A percentile compares a stretch with the other conserved stretches of the same genome.
These are phyloP conservation scores for Temnothorax nylanderi DNA, from an alignment of 1,140 invertebrate species.

Conservation along the genomic window DNA sequence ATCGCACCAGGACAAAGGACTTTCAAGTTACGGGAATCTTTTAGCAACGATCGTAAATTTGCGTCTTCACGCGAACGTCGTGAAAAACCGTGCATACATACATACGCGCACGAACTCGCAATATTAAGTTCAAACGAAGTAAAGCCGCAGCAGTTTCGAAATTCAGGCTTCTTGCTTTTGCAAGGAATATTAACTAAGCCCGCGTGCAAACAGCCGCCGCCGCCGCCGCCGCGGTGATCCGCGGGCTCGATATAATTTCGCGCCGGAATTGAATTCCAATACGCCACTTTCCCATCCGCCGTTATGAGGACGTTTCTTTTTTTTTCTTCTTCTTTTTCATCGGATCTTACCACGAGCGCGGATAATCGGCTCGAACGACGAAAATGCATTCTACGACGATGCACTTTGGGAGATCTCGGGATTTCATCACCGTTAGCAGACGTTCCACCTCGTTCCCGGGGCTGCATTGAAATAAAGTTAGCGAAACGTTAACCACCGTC, in stretches of 20 bases:
- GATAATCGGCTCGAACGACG: slow-evolving; percentile 55
- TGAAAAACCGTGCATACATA: not conserved
- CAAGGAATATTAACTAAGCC: slow-evolving; percentile 47
- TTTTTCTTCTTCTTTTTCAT: not conserved
- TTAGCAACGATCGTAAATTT: slow-evolving; percentile 37
- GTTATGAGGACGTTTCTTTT: not conserved
- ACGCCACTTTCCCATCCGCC: slow-evolving; percentile 21
- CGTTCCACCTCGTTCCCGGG: slow-evolving; percentile 64
- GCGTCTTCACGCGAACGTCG: slow-evolving; percentile 6
- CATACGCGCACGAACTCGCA: not conserved
- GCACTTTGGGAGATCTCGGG: slow-evolving; percentile 27
- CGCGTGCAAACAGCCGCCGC: slow-evolving; percentile 10
- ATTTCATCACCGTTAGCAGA: slow-evolving; percentile 61
- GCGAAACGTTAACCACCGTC: slow-evolving; percentile 69
- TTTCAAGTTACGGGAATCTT: slow-evolving; percentile 1
- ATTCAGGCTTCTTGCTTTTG: slow-evolving; percentile 14
- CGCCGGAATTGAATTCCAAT: slow-evolving; percentile 48
- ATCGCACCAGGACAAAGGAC: slow-evolving; percentile 9
- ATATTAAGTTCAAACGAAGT: not conserved
- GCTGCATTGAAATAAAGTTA: slow-evolving; percentile 73
- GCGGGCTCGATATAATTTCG: slow-evolving; percentile 31
- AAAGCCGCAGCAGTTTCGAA: slow-evolving; percentile 23
- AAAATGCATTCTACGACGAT: slow-evolving; percentile 64
- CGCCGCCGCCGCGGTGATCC: not conserved
- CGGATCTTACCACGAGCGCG: slow-evolving; percentile 15